Evolutionary conservation across 2,113 vertebrate genomes (phyloP).

Genomic region (Capreolus pygargus): DNA sequence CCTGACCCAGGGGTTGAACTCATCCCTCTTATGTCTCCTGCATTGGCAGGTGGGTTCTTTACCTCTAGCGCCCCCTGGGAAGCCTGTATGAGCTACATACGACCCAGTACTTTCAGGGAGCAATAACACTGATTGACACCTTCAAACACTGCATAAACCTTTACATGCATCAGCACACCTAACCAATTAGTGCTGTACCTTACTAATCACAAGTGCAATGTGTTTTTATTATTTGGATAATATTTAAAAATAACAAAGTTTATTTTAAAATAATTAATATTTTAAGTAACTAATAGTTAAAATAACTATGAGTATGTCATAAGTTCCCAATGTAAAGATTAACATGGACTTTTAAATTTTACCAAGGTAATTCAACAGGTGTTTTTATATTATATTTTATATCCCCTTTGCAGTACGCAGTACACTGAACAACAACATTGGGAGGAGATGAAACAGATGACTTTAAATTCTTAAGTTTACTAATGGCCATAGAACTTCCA

Average conservation of each 20-base stretch:
- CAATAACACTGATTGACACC: background rate
- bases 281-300: background rate
- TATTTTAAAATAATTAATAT: background rate
- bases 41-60: background rate
- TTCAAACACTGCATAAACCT: background rate
- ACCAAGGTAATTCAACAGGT: background rate
- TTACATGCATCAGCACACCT: background rate
- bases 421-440: background rate
- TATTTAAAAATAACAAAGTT: constrained; percentile 4
- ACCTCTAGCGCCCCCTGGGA: background rate
- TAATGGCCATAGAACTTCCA: background rate
- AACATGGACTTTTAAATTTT: background rate
- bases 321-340: background rate
- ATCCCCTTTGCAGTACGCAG: background rate
- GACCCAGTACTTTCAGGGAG: background rate
- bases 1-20: background rate
- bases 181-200: background rate
- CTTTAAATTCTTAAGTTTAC: background rate
- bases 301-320: background rate
- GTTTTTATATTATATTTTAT: background rate
- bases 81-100: background rate
- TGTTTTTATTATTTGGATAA: background rate
- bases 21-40: background rate
- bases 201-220: background rate
- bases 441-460: background rate